Evolutionary conservation across 2,113 vertebrate genomes (phyloP).

Genomic region (Phainopepla nitens): DNA sequence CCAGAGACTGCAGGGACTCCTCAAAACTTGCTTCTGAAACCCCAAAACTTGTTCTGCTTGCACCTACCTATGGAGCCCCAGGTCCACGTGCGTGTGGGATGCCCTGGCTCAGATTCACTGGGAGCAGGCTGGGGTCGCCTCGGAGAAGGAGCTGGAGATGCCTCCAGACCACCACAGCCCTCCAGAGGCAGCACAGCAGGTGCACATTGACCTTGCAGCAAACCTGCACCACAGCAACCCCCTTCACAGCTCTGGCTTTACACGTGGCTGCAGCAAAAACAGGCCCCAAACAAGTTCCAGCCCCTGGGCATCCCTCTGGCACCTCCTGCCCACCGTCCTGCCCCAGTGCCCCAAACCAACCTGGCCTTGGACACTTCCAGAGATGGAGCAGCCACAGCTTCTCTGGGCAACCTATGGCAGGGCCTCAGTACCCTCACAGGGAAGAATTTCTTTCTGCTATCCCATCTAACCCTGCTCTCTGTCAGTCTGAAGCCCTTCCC

Average conservation of each 20-base stretch:
- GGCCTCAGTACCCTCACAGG: background rate
- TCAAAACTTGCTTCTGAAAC: background rate
- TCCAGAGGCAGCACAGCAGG: background rate
- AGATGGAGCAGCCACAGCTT: background rate
- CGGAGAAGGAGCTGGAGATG: background rate
- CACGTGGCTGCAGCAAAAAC: background rate
- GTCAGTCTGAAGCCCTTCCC: background rate
- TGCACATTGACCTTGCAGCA: fast-evolving
- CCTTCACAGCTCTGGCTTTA: background rate
- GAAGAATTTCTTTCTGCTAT: background rate
- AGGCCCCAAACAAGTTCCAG: background rate
- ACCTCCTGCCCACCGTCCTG: fast-evolving
- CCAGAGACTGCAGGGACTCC: background rate
- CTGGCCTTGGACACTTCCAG: background rate
- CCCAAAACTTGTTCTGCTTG: background rate
- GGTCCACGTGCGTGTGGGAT: fast-evolving
- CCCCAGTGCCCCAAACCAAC: background rate
- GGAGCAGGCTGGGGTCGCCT: background rate
- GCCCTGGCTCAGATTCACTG: fast-evolving
- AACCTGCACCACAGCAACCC: background rate
- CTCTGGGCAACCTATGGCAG: background rate
- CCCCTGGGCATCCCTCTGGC: background rate
- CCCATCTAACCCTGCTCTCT: background rate
- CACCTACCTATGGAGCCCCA: background rate
- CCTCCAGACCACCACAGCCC: background rate